A percentile compares a stretch with the other conserved stretches of the same genome.
Conservation (phyloP, 2,888 invertebrate species). For the Cordylochernes scorpioides region DNA sequence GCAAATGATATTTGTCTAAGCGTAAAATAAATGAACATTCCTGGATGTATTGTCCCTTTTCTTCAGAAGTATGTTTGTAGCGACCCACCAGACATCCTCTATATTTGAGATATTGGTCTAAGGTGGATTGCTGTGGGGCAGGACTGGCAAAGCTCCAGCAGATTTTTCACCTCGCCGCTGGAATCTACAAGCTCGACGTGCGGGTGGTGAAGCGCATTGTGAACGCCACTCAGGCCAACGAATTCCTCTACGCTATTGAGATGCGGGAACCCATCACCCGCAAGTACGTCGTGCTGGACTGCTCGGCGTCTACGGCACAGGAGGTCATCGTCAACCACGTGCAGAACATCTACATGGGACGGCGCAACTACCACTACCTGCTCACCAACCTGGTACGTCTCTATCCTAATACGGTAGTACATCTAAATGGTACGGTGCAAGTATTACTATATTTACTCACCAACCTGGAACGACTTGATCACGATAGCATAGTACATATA, state of each 20-base stretch:
- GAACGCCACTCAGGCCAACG: constrained; percentile 59
- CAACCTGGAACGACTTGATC: no score
- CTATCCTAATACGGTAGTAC: no score
- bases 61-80: no score
- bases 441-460: no score
- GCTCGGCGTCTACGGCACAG: constrained; percentile 66
- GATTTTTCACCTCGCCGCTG: constrained; percentile 62
- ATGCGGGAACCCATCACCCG: constrained; percentile 5
- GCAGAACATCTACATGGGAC: constrained; percentile 53
- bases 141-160: constrained; percentile 69
- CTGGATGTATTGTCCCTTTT: no score
- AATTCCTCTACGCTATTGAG: constrained; percentile 60
- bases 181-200: constrained; percentile 55
- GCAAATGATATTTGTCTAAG: no score
- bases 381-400: constrained; percentile 40
- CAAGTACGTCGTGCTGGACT: constrained; percentile 33
- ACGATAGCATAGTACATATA: no score
- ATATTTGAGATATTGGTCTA: no score
- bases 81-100: no score
- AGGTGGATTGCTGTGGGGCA: constrained; percentile 21
- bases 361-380: constrained; percentile 70
- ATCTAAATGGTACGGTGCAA: no score
- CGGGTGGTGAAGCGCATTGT: constrained; percentile 46
- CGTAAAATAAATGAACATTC: no score
- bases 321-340: constrained; percentile 69